phyloP scores from a whole-genome alignment of 2,888 invertebrate species.

The Pseudolycoriella hygida region DNA sequence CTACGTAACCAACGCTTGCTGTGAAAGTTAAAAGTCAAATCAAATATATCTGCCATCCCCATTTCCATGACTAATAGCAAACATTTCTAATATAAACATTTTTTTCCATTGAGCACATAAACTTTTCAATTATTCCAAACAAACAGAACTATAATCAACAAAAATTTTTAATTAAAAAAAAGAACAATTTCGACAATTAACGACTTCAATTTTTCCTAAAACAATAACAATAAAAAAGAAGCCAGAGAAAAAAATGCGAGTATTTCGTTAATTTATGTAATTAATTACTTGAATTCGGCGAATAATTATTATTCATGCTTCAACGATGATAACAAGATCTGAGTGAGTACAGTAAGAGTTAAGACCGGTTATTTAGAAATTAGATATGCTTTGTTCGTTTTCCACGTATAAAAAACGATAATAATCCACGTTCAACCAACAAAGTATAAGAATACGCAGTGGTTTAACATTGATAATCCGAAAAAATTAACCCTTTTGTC shows the following conservation, averaged over 20 bases:
- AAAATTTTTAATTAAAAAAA: constrained; percentile 5
- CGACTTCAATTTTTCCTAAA: constrained; percentile 4
- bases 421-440: too few relatives aligned
- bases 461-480: constrained; percentile 15
- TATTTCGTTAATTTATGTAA: constrained; percentile 11
- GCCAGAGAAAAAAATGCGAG: background rate
- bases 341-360: background rate
- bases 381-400: background rate
- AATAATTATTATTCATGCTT: constrained; percentile 9
- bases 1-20: too few relatives aligned
- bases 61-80: too few relatives aligned
- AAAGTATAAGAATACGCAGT: constrained; percentile 7
- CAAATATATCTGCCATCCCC: too few relatives aligned
- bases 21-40: too few relatives aligned
- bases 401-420: too few relatives aligned
- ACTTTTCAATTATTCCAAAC: too few relatives aligned
- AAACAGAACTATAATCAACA: background rate
- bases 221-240: constrained; percentile 1
- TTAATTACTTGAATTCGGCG: constrained; percentile 12
- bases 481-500: constrained; percentile 11
- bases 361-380: background rate
- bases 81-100: too few relatives aligned
- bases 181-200: constrained; percentile 4
- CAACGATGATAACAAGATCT: background rate
- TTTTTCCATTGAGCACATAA: too few relatives aligned